Percentiles rank a stretch among this genome's conserved stretches.
Conservation (phyloP, 2,797 vertebrate species). For the Hydrophis major region DNA sequence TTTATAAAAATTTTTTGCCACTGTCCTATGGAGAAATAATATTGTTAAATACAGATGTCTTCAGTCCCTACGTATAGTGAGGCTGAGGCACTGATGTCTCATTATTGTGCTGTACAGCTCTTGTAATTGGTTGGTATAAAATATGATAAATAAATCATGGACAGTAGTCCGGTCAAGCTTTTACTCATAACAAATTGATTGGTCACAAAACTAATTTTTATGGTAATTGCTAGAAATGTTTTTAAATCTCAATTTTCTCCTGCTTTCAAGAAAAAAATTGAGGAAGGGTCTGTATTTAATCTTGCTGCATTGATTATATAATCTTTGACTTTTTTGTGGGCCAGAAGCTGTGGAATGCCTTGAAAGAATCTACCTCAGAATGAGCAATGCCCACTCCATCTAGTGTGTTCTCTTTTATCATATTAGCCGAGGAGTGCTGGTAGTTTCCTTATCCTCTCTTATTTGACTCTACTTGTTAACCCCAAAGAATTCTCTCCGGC, state of each 20-base stretch:
- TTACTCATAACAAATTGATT: neutral
- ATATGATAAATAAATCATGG: neutral
- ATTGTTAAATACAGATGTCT: neutral
- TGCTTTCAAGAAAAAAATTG: constrained; percentile 31
- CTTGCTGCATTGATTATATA: constrained; percentile 29
- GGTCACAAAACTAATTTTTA: neutral
- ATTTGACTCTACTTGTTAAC: constrained; percentile 70
- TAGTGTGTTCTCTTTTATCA: constrained; percentile 33
- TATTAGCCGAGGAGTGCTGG: constrained; percentile 47
- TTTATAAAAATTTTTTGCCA: neutral
- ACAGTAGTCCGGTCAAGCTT: neutral
- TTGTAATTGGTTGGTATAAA: neutral
- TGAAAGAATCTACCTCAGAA: constrained; percentile 15
- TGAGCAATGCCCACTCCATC: constrained; percentile 24
- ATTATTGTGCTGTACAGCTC: neutral
- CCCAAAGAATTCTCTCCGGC: constrained; percentile 66
- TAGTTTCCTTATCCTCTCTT: constrained; percentile 68
- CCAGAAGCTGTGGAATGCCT: constrained; percentile 25
- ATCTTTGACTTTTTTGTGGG: constrained; percentile 36
- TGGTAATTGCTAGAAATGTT: constrained; percentile 9
- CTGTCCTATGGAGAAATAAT: neutral
- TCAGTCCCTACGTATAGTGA: neutral
- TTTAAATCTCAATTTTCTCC: neutral
- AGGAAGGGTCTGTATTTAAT: constrained; percentile 27
- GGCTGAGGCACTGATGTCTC: neutral